Evolutionary conservation across 1,140 invertebrate genomes (phyloP), one percentile per base, ranked within the genome.

Genomic region (Drosophila mauritiana): DNA sequence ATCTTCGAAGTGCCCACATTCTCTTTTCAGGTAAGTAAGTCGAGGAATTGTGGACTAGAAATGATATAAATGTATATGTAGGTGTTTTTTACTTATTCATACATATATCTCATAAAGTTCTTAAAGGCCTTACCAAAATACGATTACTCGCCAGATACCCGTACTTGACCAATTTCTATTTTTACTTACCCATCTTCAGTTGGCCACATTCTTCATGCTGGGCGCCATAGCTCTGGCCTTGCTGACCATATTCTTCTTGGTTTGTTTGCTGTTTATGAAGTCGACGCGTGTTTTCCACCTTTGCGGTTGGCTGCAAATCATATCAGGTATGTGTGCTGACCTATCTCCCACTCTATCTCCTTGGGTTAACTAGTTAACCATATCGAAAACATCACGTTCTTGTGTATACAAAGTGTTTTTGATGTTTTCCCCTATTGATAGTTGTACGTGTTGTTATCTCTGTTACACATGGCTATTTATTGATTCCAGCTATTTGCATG

Each of bases 221-320:
- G 93, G 97, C 15, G 96, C 97, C 13, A 97, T 98, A 20, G 93
- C 97, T 7, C 93, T 98, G 58, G 96, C 97, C 51, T 93, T 98
- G 53, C 92, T 98, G 69, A 96, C 97, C 34, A 96, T 99, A 67
- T 96, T 95, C 91, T 95, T 96, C 48, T 96, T 99, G 94, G 93
- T 99, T 22, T 95, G 99, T 73, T 98, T 99, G 93, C 97, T 98
- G 93, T 98, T 99, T 92, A 96, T 97, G 92, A 97, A 97, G 81
- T 96, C 97, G n/a, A 97, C 97, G 3, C 98, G 96, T 10, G 98
- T 99, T 11, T 98, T 98, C 92, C 96, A 97, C 88, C 95, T 99
- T 55, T 98, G 97, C 91, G 98, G 96, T 34, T 98, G 97, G 97
- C 94, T 99, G 93, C 98, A 99, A 93, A 93, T 98, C 10, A 93